Conservation (phyloP, 1,140 invertebrate genomes). For the Eupristina koningsbergeri region DNA sequence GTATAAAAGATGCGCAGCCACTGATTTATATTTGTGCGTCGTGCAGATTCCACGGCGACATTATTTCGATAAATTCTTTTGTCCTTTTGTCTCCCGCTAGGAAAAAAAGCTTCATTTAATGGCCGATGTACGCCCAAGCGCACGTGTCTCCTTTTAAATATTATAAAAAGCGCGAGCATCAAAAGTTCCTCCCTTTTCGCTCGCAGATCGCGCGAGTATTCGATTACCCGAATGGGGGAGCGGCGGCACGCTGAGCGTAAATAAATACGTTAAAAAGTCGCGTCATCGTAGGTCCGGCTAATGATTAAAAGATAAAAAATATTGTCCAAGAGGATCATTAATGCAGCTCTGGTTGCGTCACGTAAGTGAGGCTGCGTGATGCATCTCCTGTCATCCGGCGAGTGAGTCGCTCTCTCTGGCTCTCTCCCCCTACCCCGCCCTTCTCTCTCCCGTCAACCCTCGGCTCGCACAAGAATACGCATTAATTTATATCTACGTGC, state of each 20-base stretch:
- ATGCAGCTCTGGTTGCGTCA: constrained; percentile 36
- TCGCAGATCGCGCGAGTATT: neutral
- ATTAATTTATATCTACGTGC: constrained; percentile 73
- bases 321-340: constrained; percentile 33
- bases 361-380: constrained; percentile 50
- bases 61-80: constrained; percentile 27
- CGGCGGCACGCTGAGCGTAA: too few species aligned
- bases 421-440: too few species aligned
- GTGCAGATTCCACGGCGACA: neutral
- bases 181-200: too few species aligned
- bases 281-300: neutral
- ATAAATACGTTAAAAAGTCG: constrained; percentile 6
- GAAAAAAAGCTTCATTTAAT: neutral
- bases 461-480: constrained; percentile 65
- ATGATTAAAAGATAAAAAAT: constrained; percentile 20
- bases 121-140: neutral
- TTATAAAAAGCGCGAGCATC: neutral
- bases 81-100: neutral
- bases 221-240: neutral
- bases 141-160: constrained; percentile 15
- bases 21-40: constrained; percentile 26
- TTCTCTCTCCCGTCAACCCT: constrained; percentile 68
- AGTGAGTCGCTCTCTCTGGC: constrained; percentile 33
- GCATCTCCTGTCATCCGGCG: constrained; percentile 58
- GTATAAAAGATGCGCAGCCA: constrained; percentile 2